Evolutionary conservation across 1,140 invertebrate genomes (phyloP).

Genomic region (Drosophila saltans): DNA sequence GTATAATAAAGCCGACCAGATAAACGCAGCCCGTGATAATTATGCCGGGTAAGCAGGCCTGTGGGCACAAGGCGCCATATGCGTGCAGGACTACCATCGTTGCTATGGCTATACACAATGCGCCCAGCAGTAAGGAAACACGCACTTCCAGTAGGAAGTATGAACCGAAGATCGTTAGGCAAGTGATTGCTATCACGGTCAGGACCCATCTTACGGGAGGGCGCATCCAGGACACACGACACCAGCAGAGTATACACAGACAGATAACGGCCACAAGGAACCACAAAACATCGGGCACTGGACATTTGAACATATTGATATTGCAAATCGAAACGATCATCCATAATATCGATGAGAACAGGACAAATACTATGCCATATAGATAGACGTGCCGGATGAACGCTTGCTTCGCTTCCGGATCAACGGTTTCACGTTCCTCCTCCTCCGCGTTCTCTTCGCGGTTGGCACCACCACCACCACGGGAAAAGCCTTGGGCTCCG

Average conservation of each 20-base stretch:
- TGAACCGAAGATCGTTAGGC: background rate
- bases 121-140: rapidly evolving
- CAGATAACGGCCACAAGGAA: background rate
- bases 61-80: constrained; percentile 28
- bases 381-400: constrained; percentile 9
- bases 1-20: background rate
- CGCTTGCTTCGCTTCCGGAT: background rate
- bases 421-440: background rate
- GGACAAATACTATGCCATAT: background rate
- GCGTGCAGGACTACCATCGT: background rate
- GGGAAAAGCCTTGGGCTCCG: background rate
- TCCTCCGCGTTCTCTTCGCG: background rate
- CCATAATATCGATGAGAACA: constrained; percentile 23
- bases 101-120: background rate
- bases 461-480: background rate
- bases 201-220: constrained; percentile 24
- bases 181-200: background rate
- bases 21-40: background rate
- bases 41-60: constrained; percentile 2
- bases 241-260: constrained; percentile 19
- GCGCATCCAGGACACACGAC: background rate
- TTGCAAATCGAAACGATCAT: background rate
- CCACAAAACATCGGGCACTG: constrained; percentile 28
- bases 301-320: background rate
- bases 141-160: rapidly evolving